Percentiles rank a stretch among this genome's conserved stretches.
These are phyloP conservation scores for Miniopterus natalensis DNA, from an alignment of 2,113 vertebrate genomes.

Conservation along the genomic window DNA sequence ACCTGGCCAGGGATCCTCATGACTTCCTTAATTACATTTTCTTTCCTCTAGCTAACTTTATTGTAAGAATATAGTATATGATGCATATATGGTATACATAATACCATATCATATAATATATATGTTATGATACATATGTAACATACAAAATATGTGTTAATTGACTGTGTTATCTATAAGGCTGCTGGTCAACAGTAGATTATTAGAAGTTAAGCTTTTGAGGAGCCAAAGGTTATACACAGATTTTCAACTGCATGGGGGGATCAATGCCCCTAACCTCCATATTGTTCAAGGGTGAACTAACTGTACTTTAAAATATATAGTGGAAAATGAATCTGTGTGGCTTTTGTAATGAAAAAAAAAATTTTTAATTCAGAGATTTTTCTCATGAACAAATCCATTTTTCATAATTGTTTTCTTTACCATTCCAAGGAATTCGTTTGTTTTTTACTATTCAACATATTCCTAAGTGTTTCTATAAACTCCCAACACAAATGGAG, in stretches of 20 bases:
- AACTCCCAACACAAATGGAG: background rate
- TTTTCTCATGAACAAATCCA: background rate
- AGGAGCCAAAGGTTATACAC: background rate
- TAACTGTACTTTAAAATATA: constrained; percentile 33
- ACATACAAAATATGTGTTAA: background rate
- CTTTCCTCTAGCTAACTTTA: background rate
- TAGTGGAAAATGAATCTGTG: constrained; percentile 45
- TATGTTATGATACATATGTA: background rate
- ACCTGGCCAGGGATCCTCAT: background rate
- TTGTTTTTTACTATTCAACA: background rate
- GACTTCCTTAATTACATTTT: background rate
- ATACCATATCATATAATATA: background rate
- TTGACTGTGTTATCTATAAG: background rate
- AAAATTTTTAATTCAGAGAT: background rate
- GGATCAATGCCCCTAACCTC: background rate
- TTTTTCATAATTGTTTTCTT: constrained; percentile 21
- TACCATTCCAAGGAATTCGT: constrained; percentile 42
- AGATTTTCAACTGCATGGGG: background rate
- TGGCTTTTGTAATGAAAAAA: constrained; percentile 48
- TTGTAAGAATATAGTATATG: background rate
- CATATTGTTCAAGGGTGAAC: background rate
- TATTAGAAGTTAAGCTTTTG: background rate
- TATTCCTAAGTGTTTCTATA: constrained; percentile 53
- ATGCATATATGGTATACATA: background rate
- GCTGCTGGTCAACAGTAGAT: background rate